Percentiles rank a stretch among this genome's conserved stretches.
These are phyloP conservation scores for Pseudococcus longispinus DNA, from an alignment of 2,888 invertebrate species.

Conservation along the genomic window DNA sequence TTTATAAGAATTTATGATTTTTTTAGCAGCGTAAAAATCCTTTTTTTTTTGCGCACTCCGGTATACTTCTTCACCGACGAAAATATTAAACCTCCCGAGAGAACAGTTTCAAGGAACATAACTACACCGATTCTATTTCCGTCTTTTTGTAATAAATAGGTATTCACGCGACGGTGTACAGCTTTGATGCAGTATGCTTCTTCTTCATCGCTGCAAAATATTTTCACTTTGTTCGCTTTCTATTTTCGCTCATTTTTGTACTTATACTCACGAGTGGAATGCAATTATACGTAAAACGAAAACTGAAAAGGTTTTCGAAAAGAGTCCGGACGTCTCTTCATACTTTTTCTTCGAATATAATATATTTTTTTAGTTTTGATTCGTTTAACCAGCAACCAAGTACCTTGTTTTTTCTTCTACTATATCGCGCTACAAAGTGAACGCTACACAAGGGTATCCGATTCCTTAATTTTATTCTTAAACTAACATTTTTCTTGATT, in stretches of 20 bases:
- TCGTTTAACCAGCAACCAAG: slow-evolving; percentile 20
- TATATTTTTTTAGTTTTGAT: not conserved
- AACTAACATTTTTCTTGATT: slow-evolving; percentile 17
- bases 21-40: not conserved
- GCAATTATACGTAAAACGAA: slow-evolving; percentile 36
- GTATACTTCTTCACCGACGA: not conserved
- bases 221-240: slow-evolving; percentile 22
- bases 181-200: slow-evolving; percentile 35
- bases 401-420: not conserved
- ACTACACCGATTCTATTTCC: slow-evolving; percentile 33
- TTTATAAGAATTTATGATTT: slow-evolving; percentile 40
- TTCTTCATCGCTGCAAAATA: slow-evolving; percentile 32
- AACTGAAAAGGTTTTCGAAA: not conserved
- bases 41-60: not conserved
- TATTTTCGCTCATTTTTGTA: not conserved
- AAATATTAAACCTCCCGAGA: slow-evolving; percentile 19
- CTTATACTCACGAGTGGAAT: slow-evolving; percentile 19
- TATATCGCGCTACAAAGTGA: not conserved
- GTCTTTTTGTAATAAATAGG: slow-evolving; percentile 4
- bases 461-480: slow-evolving; percentile 12
- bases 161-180: not conserved
- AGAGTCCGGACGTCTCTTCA: not conserved
- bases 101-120: not conserved
- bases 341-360: not conserved
- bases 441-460: not conserved